Evolutionary conservation across 2,113 vertebrate species (phyloP).

Genomic region (Rhabdomys dilectus): DNA sequence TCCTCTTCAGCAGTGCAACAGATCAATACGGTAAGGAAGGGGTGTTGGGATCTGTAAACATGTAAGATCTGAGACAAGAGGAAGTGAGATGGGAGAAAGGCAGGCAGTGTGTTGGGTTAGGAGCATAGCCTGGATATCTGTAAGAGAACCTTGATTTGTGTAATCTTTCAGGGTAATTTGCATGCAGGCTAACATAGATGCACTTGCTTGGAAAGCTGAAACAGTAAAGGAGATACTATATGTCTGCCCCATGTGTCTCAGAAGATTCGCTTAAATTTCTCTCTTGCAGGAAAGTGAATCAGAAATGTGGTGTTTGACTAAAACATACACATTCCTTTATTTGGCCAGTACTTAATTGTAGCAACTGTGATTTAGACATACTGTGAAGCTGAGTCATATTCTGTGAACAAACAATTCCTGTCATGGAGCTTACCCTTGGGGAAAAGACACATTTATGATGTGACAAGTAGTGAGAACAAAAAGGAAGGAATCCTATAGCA

Average conservation of each 20-base stretch:
- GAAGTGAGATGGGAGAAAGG: background rate
- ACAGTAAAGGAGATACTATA: background rate
- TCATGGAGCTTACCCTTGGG: background rate
- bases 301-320: constrained; percentile 13
- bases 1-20: constrained; percentile 87
- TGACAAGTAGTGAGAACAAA: background rate
- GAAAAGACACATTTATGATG: background rate
- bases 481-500: background rate
- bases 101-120: background rate
- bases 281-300: constrained; percentile 13
- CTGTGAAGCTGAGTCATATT: background rate
- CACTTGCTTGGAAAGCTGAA: background rate
- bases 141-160: background rate
- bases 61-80: too few relatives aligned
- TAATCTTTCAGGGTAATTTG: background rate
- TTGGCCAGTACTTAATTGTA: background rate
- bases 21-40: constrained; percentile 84
- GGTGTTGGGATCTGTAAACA: background rate
- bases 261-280: background rate
- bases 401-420: background rate
- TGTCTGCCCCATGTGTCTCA: background rate
- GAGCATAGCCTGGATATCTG: background rate
- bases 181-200: background rate
- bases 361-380: background rate
- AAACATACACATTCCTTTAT: background rate